phyloP scores from a whole-genome alignment of 1,140 invertebrate species.

The Polyergus mexicanus region DNA sequence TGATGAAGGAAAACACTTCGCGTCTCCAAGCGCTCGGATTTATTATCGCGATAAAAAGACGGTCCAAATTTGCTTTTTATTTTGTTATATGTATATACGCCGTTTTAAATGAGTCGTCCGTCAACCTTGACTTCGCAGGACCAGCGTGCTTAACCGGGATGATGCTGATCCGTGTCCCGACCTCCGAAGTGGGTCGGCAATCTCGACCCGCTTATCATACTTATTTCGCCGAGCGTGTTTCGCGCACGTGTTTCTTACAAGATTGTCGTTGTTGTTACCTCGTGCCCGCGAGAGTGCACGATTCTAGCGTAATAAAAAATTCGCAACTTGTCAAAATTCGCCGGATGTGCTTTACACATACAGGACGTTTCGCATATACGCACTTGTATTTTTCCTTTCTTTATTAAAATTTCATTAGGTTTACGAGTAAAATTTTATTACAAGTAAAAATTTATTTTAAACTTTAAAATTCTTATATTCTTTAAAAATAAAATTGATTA shows the following conservation, averaged over 20 bases:
- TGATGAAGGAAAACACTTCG: constrained; percentile 32
- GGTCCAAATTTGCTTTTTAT: constrained; percentile 15
- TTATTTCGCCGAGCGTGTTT: constrained; percentile 31
- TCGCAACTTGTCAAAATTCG: constrained; percentile 21
- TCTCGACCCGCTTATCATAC: constrained; percentile 62
- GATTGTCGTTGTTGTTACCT: constrained; percentile 42
- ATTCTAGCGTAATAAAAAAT: constrained; percentile 31
- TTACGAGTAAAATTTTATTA: neutral
- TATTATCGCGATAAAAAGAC: constrained; percentile 44
- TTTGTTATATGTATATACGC: neutral
- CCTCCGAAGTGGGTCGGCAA: constrained; percentile 61
- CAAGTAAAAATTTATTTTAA: neutral
- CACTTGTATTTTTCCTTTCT: neutral
- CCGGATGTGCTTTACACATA: neutral
- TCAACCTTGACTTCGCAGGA: constrained; percentile 53
- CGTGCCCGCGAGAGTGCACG: neutral
- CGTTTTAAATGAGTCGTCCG: neutral
- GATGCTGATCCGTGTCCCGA: constrained; percentile 31
- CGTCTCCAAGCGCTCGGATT: constrained; percentile 7
- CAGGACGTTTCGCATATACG: neutral
- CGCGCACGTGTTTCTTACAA: constrained; percentile 22
- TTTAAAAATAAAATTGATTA: neutral
- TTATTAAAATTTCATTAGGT: neutral
- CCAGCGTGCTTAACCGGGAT: constrained; percentile 43
- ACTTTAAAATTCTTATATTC: neutral